Percentiles rank a stretch among this genome's conserved stretches.
phyloP scores from a whole-genome alignment of 2,888 invertebrate species.

The Anodontia alba region DNA sequence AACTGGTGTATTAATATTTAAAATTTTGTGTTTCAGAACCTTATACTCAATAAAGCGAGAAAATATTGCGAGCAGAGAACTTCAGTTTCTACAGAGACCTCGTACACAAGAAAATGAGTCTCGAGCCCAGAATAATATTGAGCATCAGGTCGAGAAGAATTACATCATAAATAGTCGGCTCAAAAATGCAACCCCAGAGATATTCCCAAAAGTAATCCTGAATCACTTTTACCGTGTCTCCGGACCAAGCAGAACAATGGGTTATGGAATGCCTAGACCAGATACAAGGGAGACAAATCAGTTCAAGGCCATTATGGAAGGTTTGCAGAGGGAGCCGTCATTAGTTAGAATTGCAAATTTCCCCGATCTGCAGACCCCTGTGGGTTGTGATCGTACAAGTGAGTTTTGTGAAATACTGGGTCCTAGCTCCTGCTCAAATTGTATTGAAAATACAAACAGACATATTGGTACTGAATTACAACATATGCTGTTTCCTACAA shows the following conservation, averaged over 20 bases:
- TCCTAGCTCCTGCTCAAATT: slow-evolving; percentile 71
- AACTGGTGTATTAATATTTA: no score
- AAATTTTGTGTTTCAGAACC: slow-evolving; percentile 69
- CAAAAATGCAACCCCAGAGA: slow-evolving; percentile 59
- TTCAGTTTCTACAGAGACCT: slow-evolving; percentile 51
- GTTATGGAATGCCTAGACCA: slow-evolving; percentile 74
- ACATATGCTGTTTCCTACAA: slow-evolving; percentile 69
- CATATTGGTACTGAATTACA: slow-evolving; percentile 74
- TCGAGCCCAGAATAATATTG: slow-evolving; percentile 47
- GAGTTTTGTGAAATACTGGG: slow-evolving; percentile 77
- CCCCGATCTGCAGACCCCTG: slow-evolving; percentile 61
- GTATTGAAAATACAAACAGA: slow-evolving; percentile 75
- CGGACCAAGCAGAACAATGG: slow-evolving; percentile 50
- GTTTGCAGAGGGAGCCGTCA: slow-evolving; percentile 65
- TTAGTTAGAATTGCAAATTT: slow-evolving; percentile 58
- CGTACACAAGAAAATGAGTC: slow-evolving; percentile 25
- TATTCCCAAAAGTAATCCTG: slow-evolving; percentile 71
- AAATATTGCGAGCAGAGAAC: slow-evolving; percentile 64
- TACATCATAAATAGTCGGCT: slow-evolving; percentile 68
- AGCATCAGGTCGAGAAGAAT: slow-evolving; percentile 69
- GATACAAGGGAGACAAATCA: slow-evolving; percentile 62
- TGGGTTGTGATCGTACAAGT: slow-evolving; percentile 50
- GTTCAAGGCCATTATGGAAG: slow-evolving; percentile 61
- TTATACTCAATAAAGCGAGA: slow-evolving; percentile 68
- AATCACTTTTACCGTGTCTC: slow-evolving; percentile 70